phyloP scores from a whole-genome alignment of 2,888 invertebrate species.

The Pocota personata region DNA sequence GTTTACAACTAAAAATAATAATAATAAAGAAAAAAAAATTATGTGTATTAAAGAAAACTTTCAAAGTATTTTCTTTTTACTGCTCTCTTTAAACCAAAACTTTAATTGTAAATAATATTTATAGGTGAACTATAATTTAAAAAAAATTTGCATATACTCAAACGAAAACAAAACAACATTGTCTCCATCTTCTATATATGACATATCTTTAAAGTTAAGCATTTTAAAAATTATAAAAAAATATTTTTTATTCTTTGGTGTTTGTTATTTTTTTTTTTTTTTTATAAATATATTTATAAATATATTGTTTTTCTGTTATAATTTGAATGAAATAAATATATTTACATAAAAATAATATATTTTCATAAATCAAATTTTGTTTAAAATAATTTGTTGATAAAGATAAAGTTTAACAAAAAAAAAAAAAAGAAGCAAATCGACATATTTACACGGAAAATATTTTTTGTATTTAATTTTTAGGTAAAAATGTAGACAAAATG shows the following conservation, averaged over 20 bases:
- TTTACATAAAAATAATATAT: slow-evolving; percentile 44
- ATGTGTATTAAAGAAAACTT: slow-evolving; percentile 24
- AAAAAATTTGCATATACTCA: neutral
- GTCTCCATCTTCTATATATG: slow-evolving; percentile 47
- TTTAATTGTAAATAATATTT: slow-evolving; percentile 43
- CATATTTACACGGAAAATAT: slow-evolving; percentile 47
- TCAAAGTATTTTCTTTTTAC: neutral
- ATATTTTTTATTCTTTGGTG: neutral
- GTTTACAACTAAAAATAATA: slow-evolving; percentile 15
- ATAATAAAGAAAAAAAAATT: too few relatives aligned
- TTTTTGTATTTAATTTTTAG: slow-evolving; percentile 47
- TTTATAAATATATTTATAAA: neutral
- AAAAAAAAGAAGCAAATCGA: neutral
- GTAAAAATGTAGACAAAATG: neutral
- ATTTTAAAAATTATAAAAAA: neutral
- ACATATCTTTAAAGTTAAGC: slow-evolving; percentile 67
- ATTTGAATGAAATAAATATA: slow-evolving; percentile 4
- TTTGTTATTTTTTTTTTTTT: neutral
- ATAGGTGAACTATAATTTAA: neutral
- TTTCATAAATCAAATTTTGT: slow-evolving; percentile 23
- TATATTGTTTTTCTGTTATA: neutral
- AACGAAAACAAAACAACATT: slow-evolving; percentile 2
- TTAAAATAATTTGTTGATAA: slow-evolving; percentile 32
- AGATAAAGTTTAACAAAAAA: slow-evolving; percentile 2
- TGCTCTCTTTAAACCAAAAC: slow-evolving; percentile 39